Evolutionary conservation across 1,140 invertebrate species (phyloP).

Genomic region (Musca vetustissima): DNA sequence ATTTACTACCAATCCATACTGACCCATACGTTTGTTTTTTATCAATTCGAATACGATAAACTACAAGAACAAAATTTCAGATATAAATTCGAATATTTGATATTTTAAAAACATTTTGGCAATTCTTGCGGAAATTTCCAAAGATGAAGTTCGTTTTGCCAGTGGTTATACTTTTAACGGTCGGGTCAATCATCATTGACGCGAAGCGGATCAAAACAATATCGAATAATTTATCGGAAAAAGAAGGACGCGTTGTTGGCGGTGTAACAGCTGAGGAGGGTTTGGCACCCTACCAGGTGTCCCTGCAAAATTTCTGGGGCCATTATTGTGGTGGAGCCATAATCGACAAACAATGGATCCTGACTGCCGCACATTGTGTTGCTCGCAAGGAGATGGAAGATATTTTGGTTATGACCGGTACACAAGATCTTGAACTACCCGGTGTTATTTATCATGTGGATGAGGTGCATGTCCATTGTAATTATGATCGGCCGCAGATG

Average conservation of each 20-base stretch:
- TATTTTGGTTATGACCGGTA: conserved; percentile 34
- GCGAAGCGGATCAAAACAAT: not conserved
- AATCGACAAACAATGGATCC: conserved; percentile 43
- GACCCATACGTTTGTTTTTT: too few relatives aligned
- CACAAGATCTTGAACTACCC: conserved; percentile 33
- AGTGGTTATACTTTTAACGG: not conserved
- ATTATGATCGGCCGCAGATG: conserved; percentile 37
- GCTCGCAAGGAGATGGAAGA: not conserved
- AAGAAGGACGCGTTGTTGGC: conserved; percentile 44
- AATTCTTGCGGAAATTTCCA: too few relatives aligned
- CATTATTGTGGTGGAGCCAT: conserved; percentile 56
- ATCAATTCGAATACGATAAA: too few relatives aligned
- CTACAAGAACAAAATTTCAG: too few relatives aligned
- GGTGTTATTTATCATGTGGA: conserved; percentile 29
- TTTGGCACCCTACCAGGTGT: conserved; percentile 53
- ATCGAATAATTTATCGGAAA: not conserved
- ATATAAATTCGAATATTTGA: too few relatives aligned
- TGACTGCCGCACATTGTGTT: conserved; percentile 55
- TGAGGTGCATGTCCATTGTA: conserved; percentile 35
- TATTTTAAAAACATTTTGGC: too few relatives aligned
- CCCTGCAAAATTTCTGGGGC: conserved; percentile 36
- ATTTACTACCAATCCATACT: too few relatives aligned
- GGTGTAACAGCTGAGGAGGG: conserved; percentile 51
- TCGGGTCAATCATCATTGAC: not conserved
- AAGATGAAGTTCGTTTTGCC: not conserved